Base-by-base conservation (phyloP, 2,888 invertebrate genomes). In the Perithous albicinctus region DNA sequence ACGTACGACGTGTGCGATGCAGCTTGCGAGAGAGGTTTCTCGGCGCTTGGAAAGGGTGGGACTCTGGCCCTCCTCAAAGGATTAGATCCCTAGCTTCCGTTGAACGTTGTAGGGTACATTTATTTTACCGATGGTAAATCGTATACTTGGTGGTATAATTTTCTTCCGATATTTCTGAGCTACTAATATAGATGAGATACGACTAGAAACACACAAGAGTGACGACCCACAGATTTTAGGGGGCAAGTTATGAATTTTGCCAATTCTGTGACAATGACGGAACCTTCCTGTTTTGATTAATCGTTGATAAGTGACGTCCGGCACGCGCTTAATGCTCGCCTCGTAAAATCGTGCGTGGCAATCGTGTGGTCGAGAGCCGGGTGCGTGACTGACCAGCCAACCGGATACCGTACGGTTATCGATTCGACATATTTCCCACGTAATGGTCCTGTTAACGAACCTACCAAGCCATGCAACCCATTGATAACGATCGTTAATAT, bases 391-490 rank as follows among this genome's bases (percentile, higher is more conserved):
- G 64, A 56, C 67, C 20, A 51, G 41, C 32, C 61, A 61, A 29
- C 54, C 48, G 15, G 54, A 46, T 66, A 72, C 26, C 15, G 46
- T 43, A 38, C 85, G 87, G 86, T 88, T 88, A 90, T 90, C 87
- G 90, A 90, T 88, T 90, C 78, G 86, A 86, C 87, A 85, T 89
- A 89, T 87, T 89, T 87, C 85, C 82, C 82, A 80, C 78, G 75
- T 85, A 85, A 84, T 85, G 80, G 88, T 86, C 83, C 84, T 84
- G 87, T 87, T 87, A 87, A 86, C 85, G 84, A 85, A 72, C 67
- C 67, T 38, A 35, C 41, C 29, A 18, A n/a, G 73, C 78, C 73
- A 78, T 78, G 84, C 67, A 78, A 67, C 70, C 78, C 69, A 82
- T 78, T 80, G 78, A 84, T 82, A 82, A 73, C 72, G 75, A 84